Evolutionary conservation across 2,113 vertebrate species (phyloP).

Genomic region (Carollia perspicillata): DNA sequence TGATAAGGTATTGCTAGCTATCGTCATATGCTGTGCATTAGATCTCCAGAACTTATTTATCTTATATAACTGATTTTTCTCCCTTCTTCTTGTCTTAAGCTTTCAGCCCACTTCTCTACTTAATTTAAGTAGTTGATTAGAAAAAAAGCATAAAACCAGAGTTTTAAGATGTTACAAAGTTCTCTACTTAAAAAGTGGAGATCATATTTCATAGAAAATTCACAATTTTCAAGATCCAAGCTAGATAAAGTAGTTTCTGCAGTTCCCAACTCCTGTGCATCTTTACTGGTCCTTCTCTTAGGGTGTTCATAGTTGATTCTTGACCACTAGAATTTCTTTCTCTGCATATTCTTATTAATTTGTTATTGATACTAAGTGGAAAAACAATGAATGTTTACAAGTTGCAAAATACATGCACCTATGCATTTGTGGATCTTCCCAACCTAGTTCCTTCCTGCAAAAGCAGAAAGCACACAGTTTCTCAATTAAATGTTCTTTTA

Average conservation of each 20-base stretch:
- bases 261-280: too few relatives aligned
- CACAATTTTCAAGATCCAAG: neutral
- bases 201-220: neutral
- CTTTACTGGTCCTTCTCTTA: neutral
- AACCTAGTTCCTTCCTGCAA: neutral
- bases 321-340: neutral
- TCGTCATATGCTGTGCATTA: rapidly evolving
- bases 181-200: neutral
- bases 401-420: neutral
- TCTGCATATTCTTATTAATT: neutral
- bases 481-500: neutral
- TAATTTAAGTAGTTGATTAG: neutral
- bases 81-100: neutral
- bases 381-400: neutral
- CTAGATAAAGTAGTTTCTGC: neutral
- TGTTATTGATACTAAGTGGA: neutral
- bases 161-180: neutral
- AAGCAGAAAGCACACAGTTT: neutral
- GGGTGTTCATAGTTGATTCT: neutral
- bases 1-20: neutral
- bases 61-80: neutral
- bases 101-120: neutral
- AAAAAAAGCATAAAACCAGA: neutral
- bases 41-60: neutral
- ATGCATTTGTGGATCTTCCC: neutral